Base-by-base conservation (phyloP, 2,888 invertebrate species). In the Sycophila texana region DNA sequence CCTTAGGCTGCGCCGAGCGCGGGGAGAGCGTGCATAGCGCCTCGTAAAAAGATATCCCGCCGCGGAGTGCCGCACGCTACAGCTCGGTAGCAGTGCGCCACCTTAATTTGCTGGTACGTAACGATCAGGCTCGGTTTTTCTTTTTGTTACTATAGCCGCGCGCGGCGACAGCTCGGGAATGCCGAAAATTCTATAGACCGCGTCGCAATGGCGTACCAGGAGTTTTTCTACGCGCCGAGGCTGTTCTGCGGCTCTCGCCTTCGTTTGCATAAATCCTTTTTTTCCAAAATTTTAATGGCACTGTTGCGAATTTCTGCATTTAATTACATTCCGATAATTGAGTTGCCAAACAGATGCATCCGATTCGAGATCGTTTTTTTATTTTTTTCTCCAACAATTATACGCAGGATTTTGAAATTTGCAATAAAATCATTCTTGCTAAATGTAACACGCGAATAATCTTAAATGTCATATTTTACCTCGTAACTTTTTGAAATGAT, bases 41-140 rank as follows among this genome's bases (percentile, higher is more conserved):
- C 78, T 78, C 78, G 78, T 78, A 78, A 78, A 74, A 78, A 74
- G 61, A 55, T 72, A 77, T 67, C 47, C 60, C 18, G 74, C 53
- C 47, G 39, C 13, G 68, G 55, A 68, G 65, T 22, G 39, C 55
- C 13, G 53, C 26, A 3, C 10, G 39, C 39, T 10, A 7, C 39
- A 39, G 10, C 39, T 22, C 65, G 30, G 18, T 4, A 51, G 58
- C 47, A 47, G 22, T 26, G 47, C n/a, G 63, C 53, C 47, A 58
- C 63, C 63, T 76, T 61, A 63, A 76, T 76, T 63, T 76, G 70
- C 53, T 20, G 66, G 57, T 58, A 76, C 39, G 53, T 66, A 51
- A 51, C 65, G 22, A n/a, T 51, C 26, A 57, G 53, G 20, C 20
- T 39, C 30, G 55, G 39, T 73, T 77, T 65, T 39, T 39, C 39